Conservation (phyloP, 2,888 invertebrate genomes). For the Crematogaster levior region DNA sequence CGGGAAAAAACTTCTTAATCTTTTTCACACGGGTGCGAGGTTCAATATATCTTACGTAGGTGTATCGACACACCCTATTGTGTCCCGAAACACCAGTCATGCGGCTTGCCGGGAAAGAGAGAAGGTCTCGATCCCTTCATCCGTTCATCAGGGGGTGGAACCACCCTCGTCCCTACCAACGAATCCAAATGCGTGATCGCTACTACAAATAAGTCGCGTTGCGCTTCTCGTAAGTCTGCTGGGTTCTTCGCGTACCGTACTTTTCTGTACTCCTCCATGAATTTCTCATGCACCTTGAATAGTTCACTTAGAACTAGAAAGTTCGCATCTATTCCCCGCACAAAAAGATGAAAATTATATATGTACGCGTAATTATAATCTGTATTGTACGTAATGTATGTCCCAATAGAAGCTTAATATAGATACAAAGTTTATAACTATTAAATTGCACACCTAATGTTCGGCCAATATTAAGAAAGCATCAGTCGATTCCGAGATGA, state of each 20-base stretch:
- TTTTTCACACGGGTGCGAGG: not conserved
- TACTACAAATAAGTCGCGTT: constrained; percentile 66
- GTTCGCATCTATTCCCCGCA: not conserved
- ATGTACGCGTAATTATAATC: not conserved
- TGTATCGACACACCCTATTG: constrained; percentile 57
- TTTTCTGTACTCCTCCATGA: constrained; percentile 31
- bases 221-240: constrained; percentile 15
- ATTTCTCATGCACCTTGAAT: not conserved
- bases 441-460: not conserved
- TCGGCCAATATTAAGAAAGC: not conserved
- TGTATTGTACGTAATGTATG: not conserved
- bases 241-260: constrained; percentile 29
- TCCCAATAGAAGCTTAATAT: not conserved
- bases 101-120: constrained; percentile 47
- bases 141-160: constrained; percentile 71
- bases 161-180: constrained; percentile 71
- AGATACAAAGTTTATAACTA: not conserved
- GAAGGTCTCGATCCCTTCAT: constrained; percentile 62
- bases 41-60: constrained; percentile 11
- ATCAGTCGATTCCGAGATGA: not conserved
- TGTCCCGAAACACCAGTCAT: constrained; percentile 43
- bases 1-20: not conserved
- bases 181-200: constrained; percentile 72
- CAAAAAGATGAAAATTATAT: not conserved
- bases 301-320: not conserved